These are phyloP conservation scores for Scaptomyza hsui DNA, from an alignment of 1,140 invertebrate genomes.

Conservation along the genomic window DNA sequence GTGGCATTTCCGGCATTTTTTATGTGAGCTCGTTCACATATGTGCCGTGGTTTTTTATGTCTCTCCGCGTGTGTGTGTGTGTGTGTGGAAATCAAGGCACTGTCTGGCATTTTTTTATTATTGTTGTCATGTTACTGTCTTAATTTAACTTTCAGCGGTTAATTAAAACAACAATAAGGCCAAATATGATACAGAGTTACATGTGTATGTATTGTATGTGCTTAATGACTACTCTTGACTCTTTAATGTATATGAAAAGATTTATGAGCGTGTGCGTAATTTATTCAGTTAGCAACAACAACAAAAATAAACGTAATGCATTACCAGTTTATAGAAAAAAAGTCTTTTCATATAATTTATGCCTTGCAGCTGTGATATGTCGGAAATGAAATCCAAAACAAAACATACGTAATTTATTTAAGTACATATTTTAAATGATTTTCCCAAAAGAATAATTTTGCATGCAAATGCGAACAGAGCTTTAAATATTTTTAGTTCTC, in stretches of 20 bases:
- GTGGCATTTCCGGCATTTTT: slow-evolving; percentile 69
- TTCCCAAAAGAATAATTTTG: neutral
- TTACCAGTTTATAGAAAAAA: too few relatives aligned
- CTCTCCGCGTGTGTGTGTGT: slow-evolving; percentile 42
- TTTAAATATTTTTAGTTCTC: neutral
- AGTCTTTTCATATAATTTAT: neutral
- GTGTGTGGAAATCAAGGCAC: slow-evolving; percentile 21
- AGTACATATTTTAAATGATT: neutral
- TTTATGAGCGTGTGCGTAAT: neutral
- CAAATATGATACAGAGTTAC: slow-evolving; percentile 9
- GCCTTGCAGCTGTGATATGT: neutral
- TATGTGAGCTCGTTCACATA: slow-evolving; percentile 40
- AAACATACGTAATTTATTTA: neutral
- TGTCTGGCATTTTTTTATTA: slow-evolving; percentile 24
- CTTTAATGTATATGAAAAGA: slow-evolving; percentile 1
- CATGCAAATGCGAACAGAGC: neutral
- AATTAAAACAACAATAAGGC: slow-evolving; percentile 67
- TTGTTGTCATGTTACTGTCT: slow-evolving; percentile 68
- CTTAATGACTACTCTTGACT: slow-evolving; percentile 17
- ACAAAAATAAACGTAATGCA: neutral
- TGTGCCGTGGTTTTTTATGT: slow-evolving; percentile 28
- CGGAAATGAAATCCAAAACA: neutral
- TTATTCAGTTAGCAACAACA: neutral
- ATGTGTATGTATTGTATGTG: slow-evolving; percentile 7
- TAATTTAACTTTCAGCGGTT: slow-evolving; percentile 68